phyloP scores from a whole-genome alignment of 2,113 vertebrate species.

The Spea multiplicata region DNA sequence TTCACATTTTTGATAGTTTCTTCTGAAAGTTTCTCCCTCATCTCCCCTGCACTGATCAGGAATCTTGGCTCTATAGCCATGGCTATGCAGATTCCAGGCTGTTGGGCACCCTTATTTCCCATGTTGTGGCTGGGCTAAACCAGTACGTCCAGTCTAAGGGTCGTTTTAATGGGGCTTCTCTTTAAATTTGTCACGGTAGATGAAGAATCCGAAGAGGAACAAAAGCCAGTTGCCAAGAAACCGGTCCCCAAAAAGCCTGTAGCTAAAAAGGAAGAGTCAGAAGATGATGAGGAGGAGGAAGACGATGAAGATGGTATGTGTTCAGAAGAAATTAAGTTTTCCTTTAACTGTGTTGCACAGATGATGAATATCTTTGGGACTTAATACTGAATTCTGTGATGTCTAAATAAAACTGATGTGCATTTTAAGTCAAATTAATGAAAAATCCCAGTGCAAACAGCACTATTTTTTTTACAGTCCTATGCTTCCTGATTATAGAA shows the following conservation, averaged over 20 bases:
- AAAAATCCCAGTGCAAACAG: background rate
- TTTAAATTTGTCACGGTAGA: slow-evolving; percentile 51
- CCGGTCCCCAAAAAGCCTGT: slow-evolving; percentile 60
- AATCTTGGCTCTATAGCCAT: background rate
- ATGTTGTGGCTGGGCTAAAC: too few species aligned
- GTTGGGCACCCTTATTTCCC: too few species aligned
- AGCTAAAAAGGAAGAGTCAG: slow-evolving; percentile 65
- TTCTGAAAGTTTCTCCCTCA: too few species aligned
- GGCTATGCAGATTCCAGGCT: background rate
- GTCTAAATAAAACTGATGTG: slow-evolving; percentile 14
- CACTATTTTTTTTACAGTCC: too few species aligned
- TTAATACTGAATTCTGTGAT: slow-evolving; percentile 21
- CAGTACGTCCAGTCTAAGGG: background rate
- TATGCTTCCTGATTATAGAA: too few species aligned
- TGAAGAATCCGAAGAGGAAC: slow-evolving; percentile 63
- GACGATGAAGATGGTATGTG: slow-evolving; percentile 67
- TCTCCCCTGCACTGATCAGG: background rate
- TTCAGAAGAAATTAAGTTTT: background rate
- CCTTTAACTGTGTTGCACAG: background rate
- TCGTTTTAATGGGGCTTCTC: background rate
- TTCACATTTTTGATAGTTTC: background rate
- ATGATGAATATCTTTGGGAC: slow-evolving; percentile 34
- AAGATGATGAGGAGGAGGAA: slow-evolving; percentile 64
- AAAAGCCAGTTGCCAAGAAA: slow-evolving; percentile 57
- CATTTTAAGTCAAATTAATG: background rate